These are phyloP conservation scores for Melanotaenia maccullochi DNA, from an alignment of 2,797 vertebrate species.

Conservation along the genomic window DNA sequence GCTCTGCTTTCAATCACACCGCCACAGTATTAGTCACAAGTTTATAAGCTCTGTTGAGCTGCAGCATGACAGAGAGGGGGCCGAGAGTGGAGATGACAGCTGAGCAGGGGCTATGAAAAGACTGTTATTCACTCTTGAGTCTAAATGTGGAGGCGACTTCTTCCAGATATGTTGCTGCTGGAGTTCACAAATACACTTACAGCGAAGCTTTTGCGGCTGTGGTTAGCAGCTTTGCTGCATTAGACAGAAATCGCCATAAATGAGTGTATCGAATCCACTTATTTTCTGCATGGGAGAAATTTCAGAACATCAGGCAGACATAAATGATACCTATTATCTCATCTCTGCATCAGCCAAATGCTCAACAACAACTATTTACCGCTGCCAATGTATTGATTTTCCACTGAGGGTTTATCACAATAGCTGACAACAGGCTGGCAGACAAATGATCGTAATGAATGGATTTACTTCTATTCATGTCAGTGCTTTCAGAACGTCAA, in stretches of 20 bases:
- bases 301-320: constrained; percentile 27
- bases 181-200: neutral
- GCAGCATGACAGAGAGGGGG: constrained; percentile 30
- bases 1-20: constrained; percentile 66
- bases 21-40: constrained; percentile 58
- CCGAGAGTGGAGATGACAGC: constrained; percentile 30
- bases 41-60: constrained; percentile 49
- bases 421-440: constrained; percentile 1
- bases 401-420: constrained; percentile 26
- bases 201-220: neutral
- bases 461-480: neutral
- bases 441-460: neutral
- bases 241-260: neutral
- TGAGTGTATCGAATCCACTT: constrained; percentile 52
- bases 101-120: constrained; percentile 21
- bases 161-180: neutral
- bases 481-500: neutral
- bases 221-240: neutral
- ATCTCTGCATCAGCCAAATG: constrained; percentile 25
- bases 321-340: constrained; percentile 22
- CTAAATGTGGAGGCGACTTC: neutral
- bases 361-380: constrained; percentile 38
- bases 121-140: constrained; percentile 8
- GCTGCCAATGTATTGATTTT: constrained; percentile 40
- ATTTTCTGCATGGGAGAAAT: constrained; percentile 36